A percentile compares a stretch with the other conserved stretches of the same genome.
These are phyloP conservation scores for Triplophysa yarkandensis DNA, from an alignment of 2,797 vertebrate genomes.

Conservation along the genomic window DNA sequence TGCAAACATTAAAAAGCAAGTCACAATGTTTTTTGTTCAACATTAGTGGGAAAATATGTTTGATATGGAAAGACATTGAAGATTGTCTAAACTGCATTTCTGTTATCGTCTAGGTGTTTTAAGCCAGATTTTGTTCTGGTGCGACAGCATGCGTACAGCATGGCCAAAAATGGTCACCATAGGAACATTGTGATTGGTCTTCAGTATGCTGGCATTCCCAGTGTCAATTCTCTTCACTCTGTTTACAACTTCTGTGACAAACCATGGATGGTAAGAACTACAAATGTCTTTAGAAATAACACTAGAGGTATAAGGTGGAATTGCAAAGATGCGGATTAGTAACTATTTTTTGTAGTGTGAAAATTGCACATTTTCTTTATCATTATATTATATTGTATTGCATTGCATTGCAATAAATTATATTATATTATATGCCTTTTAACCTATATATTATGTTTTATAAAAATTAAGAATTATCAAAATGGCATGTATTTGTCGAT, in stretches of 20 bases:
- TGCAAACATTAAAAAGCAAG: too few species aligned
- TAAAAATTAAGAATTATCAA: neutral
- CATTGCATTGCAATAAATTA: too few species aligned
- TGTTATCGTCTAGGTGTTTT: conserved; percentile 72
- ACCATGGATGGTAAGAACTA: conserved; percentile 88
- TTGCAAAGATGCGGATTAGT: neutral
- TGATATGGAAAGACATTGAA: neutral
- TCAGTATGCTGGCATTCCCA: conserved; percentile 88
- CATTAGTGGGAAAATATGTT: neutral
- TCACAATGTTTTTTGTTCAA: neutral
- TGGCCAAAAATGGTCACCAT: conserved; percentile 90
- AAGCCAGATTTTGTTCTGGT: conserved; percentile 92
- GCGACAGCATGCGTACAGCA: conserved; percentile 89
- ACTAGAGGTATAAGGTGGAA: neutral
- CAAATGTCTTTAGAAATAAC: neutral
- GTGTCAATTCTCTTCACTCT: conserved; percentile 88
- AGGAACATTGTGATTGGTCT: conserved; percentile 88
- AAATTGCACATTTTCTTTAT: too few species aligned
- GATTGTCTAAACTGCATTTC: neutral
- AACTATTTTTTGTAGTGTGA: too few species aligned
- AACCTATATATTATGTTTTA: neutral
- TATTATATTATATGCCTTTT: too few species aligned
- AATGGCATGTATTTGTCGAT: neutral
- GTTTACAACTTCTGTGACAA: conserved; percentile 96
- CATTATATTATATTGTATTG: too few species aligned